These are phyloP conservation scores for Dryobates pubescens DNA, from an alignment of 2,797 vertebrate genomes.

Conservation along the genomic window DNA sequence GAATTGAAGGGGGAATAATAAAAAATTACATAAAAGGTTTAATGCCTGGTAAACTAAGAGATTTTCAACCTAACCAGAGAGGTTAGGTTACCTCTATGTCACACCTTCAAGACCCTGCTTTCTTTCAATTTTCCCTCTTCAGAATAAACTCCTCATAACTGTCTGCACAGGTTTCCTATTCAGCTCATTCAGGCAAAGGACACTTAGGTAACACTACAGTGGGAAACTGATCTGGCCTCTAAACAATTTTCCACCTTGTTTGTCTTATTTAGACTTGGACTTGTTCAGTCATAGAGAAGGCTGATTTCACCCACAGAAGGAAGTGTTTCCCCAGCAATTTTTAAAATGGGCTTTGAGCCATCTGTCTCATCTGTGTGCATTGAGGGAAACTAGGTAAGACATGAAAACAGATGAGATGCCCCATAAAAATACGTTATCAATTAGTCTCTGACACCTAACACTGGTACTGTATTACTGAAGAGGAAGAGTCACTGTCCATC, in stretches of 20 bases:
- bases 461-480: background rate
- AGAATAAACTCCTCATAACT: background rate
- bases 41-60: background rate
- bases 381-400: background rate
- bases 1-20: fast-evolving
- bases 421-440: background rate
- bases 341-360: background rate
- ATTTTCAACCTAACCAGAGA: background rate
- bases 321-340: background rate
- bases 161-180: background rate
- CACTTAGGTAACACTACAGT: background rate
- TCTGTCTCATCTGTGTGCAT: background rate
- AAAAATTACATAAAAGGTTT: background rate
- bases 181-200: background rate
- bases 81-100: background rate
- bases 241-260: background rate
- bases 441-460: background rate
- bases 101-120: background rate
- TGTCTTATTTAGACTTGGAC: background rate
- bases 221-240: background rate
- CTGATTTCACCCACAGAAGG: background rate
- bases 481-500: background rate
- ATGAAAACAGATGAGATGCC: background rate
- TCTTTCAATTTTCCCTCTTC: background rate
- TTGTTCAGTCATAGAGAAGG: background rate